Percentiles rank a stretch among this genome's conserved stretches.
Conservation (phyloP, 35 echinoderm and acorn worm species). For the Heliocidaris tuberculata region DNA sequence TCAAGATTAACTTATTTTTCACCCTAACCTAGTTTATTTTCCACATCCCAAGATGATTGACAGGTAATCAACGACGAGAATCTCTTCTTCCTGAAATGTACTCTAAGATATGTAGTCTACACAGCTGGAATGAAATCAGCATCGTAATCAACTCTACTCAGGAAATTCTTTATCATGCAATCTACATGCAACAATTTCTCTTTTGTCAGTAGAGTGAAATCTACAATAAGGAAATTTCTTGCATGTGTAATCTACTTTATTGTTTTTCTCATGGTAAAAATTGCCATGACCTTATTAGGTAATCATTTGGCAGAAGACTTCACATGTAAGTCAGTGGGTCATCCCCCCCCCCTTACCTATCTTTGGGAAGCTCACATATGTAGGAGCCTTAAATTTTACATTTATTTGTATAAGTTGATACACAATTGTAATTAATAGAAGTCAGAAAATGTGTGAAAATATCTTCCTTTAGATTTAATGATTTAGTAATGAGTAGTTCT, state of each 20-base stretch:
- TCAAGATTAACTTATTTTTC: too few species aligned
- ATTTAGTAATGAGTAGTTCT: too few species aligned
- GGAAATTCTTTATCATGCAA: neutral
- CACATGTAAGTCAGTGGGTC: too few species aligned
- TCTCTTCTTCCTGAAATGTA: neutral
- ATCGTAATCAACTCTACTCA: neutral
- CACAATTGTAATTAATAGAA: too few species aligned
- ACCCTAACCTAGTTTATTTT: neutral
- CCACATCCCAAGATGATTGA: neutral
- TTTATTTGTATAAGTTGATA: too few species aligned
- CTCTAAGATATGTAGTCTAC: neutral
- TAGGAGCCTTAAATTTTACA: too few species aligned
- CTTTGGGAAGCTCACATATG: too few species aligned
- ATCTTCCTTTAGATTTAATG: too few species aligned
- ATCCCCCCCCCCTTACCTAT: too few species aligned
- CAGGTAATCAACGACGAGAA: neutral
- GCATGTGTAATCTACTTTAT: neutral
- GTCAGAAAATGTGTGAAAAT: too few species aligned
- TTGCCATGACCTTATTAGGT: neutral
- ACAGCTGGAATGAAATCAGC: neutral
- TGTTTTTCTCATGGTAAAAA: neutral
- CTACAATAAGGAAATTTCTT: neutral
- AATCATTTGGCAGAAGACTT: neutral
- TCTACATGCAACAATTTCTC: neutral
- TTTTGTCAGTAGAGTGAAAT: neutral